A percentile compares a stretch with the other conserved stretches of the same genome.
Conservation (phyloP, 2,113 vertebrate genomes). For the Narcine bancroftii region DNA sequence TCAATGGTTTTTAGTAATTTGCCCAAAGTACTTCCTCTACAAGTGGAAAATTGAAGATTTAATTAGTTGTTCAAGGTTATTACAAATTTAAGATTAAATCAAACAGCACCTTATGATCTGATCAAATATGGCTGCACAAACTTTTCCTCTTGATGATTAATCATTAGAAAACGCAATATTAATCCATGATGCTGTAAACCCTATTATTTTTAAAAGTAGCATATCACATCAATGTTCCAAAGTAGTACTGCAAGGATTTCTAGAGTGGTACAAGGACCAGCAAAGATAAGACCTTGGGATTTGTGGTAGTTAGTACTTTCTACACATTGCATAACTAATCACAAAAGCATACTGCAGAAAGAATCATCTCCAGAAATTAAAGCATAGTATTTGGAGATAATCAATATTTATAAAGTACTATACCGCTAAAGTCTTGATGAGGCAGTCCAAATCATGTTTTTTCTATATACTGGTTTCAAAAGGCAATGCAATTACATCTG, state of each 20-base stretch:
- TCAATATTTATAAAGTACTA: not conserved
- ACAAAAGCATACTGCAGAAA: not conserved
- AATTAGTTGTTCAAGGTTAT: no score
- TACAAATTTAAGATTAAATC: no score
- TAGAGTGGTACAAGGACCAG: not conserved
- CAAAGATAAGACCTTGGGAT: not conserved
- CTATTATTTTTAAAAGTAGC: no score
- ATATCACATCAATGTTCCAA: not conserved
- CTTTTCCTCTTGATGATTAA: no score
- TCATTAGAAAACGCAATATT: no score
- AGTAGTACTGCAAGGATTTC: not conserved
- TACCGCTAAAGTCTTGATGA: not conserved
- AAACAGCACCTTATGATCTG: no score
- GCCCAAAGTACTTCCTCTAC: no score
- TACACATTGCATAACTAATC: not conserved
- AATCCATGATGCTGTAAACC: no score
- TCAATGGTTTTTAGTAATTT: no score
- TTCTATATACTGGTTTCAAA: slow-evolving; percentile 75
- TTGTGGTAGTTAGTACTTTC: no score
- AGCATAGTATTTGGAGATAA: not conserved
- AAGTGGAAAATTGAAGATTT: no score
- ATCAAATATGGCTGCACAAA: no score
- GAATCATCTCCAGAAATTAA: not conserved
- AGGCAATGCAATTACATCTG: slow-evolving; percentile 67
- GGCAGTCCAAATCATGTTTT: not conserved